phyloP scores from a whole-genome alignment of 2,113 vertebrate genomes.

The Polyodon spathula region DNA sequence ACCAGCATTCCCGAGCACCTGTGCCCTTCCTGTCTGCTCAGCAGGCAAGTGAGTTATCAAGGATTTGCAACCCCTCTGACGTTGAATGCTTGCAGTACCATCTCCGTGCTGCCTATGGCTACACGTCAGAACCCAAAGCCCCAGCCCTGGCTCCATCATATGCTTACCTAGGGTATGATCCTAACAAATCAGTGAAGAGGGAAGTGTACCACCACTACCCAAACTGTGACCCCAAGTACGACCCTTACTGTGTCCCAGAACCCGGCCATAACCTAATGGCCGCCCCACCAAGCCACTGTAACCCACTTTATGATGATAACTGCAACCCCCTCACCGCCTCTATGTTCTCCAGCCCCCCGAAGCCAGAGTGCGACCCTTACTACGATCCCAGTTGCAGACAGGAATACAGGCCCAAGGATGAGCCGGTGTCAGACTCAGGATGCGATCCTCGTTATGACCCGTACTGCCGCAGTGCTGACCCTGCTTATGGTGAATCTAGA shows the following conservation, averaged over 20 bases:
- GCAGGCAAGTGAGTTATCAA: conserved; percentile 55
- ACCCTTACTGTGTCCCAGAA: conserved; percentile 47
- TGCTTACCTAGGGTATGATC: conserved; percentile 56
- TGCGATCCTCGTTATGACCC: conserved; percentile 44
- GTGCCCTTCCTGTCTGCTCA: conserved; percentile 54
- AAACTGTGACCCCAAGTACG: conserved; percentile 48
- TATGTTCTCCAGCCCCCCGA: conserved; percentile 33
- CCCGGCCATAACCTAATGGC: conserved; percentile 27
- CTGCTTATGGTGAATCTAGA: conserved; percentile 16
- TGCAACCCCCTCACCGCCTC: conserved; percentile 59
- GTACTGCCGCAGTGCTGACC: conserved; percentile 36
- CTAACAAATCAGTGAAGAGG: conserved; percentile 47
- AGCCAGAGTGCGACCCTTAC: conserved; percentile 10
- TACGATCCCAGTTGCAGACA: conserved; percentile 14
- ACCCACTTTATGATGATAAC: conserved; percentile 54
- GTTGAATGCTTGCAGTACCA: conserved; percentile 66
- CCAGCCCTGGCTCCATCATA: conserved; percentile 46
- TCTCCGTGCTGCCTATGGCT: conserved; percentile 51
- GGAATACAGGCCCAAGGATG: conserved; percentile 34
- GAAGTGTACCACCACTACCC: conserved; percentile 46
- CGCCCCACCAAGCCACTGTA: conserved; percentile 37
- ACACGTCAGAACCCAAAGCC: conserved; percentile 24
- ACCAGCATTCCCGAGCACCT: conserved; percentile 38
- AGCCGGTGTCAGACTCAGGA: conserved; percentile 34
- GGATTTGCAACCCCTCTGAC: conserved; percentile 54